Base-by-base conservation (phyloP, 2,888 invertebrate genomes). In the Metacarcinus magister region DNA sequence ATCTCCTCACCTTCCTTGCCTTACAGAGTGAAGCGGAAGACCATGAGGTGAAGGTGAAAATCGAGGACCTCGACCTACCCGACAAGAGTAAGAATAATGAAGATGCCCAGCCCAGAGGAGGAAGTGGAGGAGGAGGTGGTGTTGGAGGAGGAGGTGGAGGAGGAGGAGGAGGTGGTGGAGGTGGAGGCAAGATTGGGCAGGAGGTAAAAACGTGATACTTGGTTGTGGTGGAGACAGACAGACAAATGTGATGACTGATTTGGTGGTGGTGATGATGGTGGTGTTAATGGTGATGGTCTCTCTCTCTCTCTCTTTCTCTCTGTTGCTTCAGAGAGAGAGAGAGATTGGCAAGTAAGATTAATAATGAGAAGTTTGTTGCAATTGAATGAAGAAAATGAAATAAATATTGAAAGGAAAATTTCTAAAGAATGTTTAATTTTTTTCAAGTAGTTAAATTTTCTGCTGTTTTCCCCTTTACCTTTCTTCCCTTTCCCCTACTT, bases 181-280 rank as follows among this genome's bases (percentile, higher is more conserved):
- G 5, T 7, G 43, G 60, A 13, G 91, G 46, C 46, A 75, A 91
- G 91, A 82, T 94, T 23, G 92, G 92, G 92, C 75, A 96, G 87
- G 96, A 96, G 96, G 96, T 96, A 96, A 94, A 60, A 23, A 94
- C 94, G 89, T 96, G 96, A 96, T 96, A 96, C 82, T 93, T 92
- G 96, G 28, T 89, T 87, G 23, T 89, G 87, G 87, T 87, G 87
- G 39, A 87, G 87, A 87, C 87, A 87, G 87, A 87, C 39, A 87
- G 75, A 23, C 28, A 10, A 8, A n/a, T 10, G 60, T 60, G 60
- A 23, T 60, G 60, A 60, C 4, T 60, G 23, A 60, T 54, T 19
- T 28, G 28, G n/a, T 82, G 39, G 19, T 87, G 13, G 39, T 87
- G 87, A 2, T 87, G 87, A 16, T 87, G 82, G 32, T 87, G 82